These are phyloP conservation scores for Plutomurus gul DNA, from an alignment of 1,140 invertebrate genomes.

Conservation along the genomic window DNA sequence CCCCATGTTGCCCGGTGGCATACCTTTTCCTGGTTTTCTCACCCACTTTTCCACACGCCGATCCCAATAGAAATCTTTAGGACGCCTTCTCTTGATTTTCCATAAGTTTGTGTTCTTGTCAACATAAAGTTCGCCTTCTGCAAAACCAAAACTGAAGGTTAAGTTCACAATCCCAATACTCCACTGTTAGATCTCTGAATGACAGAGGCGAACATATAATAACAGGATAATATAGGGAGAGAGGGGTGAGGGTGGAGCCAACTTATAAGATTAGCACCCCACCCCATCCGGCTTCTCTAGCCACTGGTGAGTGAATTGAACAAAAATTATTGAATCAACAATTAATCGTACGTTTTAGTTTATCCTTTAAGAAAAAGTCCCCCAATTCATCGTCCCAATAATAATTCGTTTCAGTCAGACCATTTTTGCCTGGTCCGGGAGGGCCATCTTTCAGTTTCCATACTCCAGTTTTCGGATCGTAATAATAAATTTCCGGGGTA, in stretches of 20 bases:
- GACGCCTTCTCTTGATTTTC: background rate
- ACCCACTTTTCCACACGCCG: background rate
- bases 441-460: background rate
- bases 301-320: no score
- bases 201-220: no score
- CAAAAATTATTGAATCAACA: no score
- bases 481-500: background rate
- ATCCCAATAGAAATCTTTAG: background rate
- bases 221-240: no score
- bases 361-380: background rate
- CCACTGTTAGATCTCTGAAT: no score
- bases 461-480: background rate
- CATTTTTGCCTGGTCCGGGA: background rate
- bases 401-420: background rate
- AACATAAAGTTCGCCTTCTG: background rate
- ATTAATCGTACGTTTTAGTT: background rate
- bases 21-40: background rate
- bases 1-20: background rate
- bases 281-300: no score
- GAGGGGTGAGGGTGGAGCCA: no score
- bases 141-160: background rate
- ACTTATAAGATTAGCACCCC: no score
- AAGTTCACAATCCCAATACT: background rate
- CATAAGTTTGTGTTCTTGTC: background rate
- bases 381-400: constrained; percentile 4